Evolutionary conservation across 2,113 vertebrate species (phyloP).

Genomic region (Puntigrus tetrazona): DNA sequence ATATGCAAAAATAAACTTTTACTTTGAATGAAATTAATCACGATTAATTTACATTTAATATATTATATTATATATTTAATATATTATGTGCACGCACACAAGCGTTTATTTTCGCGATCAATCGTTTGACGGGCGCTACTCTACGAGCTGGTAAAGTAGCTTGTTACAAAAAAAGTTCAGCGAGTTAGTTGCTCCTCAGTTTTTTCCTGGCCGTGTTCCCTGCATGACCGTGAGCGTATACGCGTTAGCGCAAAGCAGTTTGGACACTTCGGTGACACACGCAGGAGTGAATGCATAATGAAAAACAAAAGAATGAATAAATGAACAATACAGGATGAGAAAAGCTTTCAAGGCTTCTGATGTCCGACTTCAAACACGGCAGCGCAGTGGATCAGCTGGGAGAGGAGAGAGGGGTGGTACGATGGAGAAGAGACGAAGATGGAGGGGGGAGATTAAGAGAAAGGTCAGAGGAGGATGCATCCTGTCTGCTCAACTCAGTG

Average conservation of each 20-base stretch:
- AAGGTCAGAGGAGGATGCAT: constrained; percentile 58
- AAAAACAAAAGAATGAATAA: constrained; percentile 59
- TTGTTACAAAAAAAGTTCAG: neutral
- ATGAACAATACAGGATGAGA: constrained; percentile 56
- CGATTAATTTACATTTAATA: no score
- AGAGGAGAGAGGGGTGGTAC: constrained; percentile 54
- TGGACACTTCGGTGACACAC: constrained; percentile 41
- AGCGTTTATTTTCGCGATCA: no score
- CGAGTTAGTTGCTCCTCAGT: neutral
- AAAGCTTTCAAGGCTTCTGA: constrained; percentile 65
- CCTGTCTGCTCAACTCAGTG: constrained; percentile 46
- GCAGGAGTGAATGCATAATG: constrained; percentile 54
- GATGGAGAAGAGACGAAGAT: constrained; percentile 41
- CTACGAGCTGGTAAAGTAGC: neutral
- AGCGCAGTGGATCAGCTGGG: constrained; percentile 37
- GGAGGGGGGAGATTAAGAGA: constrained; percentile 56
- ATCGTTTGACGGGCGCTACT: neutral
- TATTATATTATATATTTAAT: no score
- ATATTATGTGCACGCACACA: no score
- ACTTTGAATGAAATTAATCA: no score
- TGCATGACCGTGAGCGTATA: constrained; percentile 48
- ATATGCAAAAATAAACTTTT: no score
- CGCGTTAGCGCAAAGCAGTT: constrained; percentile 29
- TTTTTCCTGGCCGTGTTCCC: neutral
- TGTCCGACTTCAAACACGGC: constrained; percentile 61